A percentile compares a stretch with the other conserved stretches of the same genome.
phyloP scores from a whole-genome alignment of 2,113 vertebrate species.

The Chaenocephalus aceratus region DNA sequence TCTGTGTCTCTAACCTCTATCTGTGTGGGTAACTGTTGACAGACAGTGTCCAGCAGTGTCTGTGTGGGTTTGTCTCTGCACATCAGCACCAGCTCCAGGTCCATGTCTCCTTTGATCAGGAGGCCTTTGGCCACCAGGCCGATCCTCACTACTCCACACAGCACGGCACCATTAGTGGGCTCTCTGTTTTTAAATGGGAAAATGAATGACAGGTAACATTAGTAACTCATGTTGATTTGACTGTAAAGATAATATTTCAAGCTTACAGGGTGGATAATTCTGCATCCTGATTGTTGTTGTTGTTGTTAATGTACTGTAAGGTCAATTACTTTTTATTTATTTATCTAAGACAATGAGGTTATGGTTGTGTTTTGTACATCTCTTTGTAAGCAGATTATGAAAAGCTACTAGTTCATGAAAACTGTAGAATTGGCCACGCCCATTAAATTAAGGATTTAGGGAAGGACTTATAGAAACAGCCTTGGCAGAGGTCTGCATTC shows the following conservation, averaged over 20 bases:
- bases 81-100: constrained; percentile 98
- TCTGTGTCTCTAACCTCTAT: constrained; percentile 80
- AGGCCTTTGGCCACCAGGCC: constrained; percentile 98
- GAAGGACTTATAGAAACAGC: too few relatives aligned
- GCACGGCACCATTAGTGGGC: constrained; percentile 88
- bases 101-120: constrained; percentile 98
- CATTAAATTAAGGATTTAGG: too few relatives aligned
- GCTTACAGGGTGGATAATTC: too few relatives aligned
- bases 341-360: too few relatives aligned
- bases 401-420: too few relatives aligned
- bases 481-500: too few relatives aligned
- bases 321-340: too few relatives aligned
- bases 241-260: background rate
- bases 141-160: constrained; percentile 98
- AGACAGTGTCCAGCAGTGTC: constrained; percentile 91
- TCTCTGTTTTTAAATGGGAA: constrained; percentile 81
- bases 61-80: constrained; percentile 97
- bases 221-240: background rate
- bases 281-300: too few relatives aligned
- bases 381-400: too few relatives aligned
- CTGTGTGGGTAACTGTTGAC: constrained; percentile 94
- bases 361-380: too few relatives aligned
- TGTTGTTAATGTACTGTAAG: too few relatives aligned
- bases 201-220: background rate
- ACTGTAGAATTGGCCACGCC: too few relatives aligned